A percentile compares a stretch with the other conserved stretches of the same genome.
phyloP scores from a whole-genome alignment of 2,888 invertebrate genomes.

The Plebejus melissa region DNA sequence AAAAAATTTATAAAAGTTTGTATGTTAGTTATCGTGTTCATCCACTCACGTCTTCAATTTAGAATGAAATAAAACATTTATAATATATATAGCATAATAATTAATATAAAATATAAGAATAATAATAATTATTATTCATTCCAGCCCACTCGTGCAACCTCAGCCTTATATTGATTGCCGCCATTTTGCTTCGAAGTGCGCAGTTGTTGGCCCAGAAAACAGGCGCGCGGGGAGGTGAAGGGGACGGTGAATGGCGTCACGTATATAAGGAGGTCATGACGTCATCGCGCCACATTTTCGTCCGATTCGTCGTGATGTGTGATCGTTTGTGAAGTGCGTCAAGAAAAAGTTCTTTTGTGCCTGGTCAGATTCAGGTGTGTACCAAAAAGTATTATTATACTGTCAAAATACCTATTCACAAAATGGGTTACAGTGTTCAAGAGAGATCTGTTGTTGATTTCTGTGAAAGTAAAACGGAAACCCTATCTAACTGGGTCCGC shows the following conservation, averaged over 20 bases:
- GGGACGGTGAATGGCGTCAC: conserved; percentile 44
- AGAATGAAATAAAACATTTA: too few relatives aligned
- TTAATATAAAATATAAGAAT: not conserved
- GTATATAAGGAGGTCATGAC: conserved; percentile 61
- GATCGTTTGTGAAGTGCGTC: conserved; percentile 63
- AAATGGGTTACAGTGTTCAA: conserved; percentile 70
- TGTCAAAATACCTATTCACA: conserved; percentile 49
- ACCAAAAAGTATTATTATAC: conserved; percentile 55
- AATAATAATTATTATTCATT: not conserved
- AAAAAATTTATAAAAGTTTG: too few relatives aligned
- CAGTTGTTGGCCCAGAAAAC: conserved; percentile 24
- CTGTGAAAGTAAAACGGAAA: conserved; percentile 78
- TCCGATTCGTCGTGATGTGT: conserved; percentile 50
- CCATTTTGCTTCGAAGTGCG: conserved; percentile 34
- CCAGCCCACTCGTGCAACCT: not conserved
- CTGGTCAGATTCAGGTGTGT: conserved; percentile 76
- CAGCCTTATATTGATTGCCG: conserved; percentile 29
- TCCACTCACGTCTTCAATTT: too few relatives aligned
- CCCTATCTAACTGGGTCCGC: conserved; percentile 81
- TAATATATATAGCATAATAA: too few relatives aligned
- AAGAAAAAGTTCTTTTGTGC: conserved; percentile 49
- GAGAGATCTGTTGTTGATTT: conserved; percentile 71
- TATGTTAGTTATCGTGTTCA: too few relatives aligned
- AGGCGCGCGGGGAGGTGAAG: conserved; percentile 44
- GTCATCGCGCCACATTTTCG: conserved; percentile 57